These are phyloP conservation scores for Labeo catla DNA, from an alignment of 2,113 vertebrate species.

Conservation along the genomic window DNA sequence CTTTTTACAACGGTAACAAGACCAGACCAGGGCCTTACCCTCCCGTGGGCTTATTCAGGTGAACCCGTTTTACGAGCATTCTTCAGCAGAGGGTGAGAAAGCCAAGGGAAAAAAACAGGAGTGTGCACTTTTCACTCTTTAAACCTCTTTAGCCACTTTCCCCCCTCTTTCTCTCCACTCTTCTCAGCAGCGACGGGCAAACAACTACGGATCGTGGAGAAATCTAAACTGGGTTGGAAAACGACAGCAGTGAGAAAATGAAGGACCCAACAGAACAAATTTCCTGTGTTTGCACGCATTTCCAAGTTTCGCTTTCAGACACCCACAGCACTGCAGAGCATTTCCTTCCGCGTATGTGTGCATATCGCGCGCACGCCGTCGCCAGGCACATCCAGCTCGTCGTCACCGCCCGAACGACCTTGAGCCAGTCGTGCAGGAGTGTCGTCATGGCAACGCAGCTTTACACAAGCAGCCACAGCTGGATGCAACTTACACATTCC, in stretches of 20 bases:
- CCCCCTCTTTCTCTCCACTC: neutral
- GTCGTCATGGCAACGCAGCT: conserved; percentile 64
- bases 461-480: conserved; percentile 64
- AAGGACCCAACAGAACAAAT: neutral
- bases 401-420: conserved; percentile 63
- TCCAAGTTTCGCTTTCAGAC: conserved; percentile 35
- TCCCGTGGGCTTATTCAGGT: conserved; percentile 78
- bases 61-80: conserved; percentile 79
- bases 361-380: conserved; percentile 25
- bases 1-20: conserved; percentile 77
- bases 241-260: neutral
- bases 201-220: neutral
- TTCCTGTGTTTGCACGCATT: conserved; percentile 5
- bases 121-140: conserved; percentile 59
- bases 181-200: neutral
- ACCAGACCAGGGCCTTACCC: conserved; percentile 66
- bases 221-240: conserved; percentile 1
- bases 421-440: conserved; percentile 61
- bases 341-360: conserved; percentile 35
- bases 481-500: conserved; percentile 61
- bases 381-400: conserved; percentile 51
- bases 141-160: neutral
- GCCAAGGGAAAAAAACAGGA: conserved; percentile 61
- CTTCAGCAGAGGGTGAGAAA: conserved; percentile 74
- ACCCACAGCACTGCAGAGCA: conserved; percentile 15